Evolutionary conservation across 2,113 vertebrate species (phyloP).

Genomic region (Urocynchramus pylzowi): DNA sequence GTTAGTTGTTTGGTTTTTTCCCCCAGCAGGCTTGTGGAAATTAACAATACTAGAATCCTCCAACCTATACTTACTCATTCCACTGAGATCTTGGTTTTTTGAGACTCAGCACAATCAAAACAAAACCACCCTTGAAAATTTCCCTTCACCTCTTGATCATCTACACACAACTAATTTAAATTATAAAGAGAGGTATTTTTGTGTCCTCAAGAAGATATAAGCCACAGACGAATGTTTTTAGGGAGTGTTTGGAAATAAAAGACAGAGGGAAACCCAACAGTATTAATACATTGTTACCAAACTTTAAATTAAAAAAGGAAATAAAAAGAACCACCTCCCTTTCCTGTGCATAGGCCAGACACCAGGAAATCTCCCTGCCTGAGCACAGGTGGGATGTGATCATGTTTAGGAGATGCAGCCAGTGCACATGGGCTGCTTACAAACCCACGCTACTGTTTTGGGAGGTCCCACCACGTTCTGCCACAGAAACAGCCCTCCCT

Average conservation of each 20-base stretch:
- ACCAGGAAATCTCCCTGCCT: neutral
- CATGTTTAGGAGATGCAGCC: accelerated
- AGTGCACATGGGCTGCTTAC: neutral
- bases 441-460: neutral
- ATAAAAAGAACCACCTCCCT: neutral
- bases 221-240: neutral
- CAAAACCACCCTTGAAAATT: neutral
- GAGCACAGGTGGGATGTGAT: neutral
- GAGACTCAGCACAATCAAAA: neutral
- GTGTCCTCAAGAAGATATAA: neutral
- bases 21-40: neutral
- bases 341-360: neutral
- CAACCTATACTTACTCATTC: neutral
- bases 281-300: neutral
- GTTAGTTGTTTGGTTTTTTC: neutral
- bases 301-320: neutral
- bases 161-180: neutral
- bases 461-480: neutral
- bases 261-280: neutral
- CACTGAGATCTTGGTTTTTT: neutral
- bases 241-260: neutral
- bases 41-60: neutral
- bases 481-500: neutral
- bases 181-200: neutral
- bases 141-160: neutral